Evolutionary conservation across 2,797 vertebrate genomes (phyloP).

Genomic region (Argya squamiceps): DNA sequence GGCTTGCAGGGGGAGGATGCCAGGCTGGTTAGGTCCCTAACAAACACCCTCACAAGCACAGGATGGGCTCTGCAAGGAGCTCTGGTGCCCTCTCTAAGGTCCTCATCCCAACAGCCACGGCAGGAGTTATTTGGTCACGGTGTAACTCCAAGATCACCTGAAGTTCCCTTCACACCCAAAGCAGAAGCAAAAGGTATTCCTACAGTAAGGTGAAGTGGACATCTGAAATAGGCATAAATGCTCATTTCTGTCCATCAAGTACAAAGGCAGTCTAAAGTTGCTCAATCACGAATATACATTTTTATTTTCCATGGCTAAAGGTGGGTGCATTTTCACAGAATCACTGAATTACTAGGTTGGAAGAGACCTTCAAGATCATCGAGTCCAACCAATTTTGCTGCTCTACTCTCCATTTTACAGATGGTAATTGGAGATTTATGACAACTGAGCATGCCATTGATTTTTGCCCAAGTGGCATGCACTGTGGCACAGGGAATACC

Average conservation of each 20-base stretch:
- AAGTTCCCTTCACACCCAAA: not conserved
- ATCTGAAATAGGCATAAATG: not conserved
- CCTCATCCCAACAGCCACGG: not conserved
- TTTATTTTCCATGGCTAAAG: not conserved
- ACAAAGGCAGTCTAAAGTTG: not conserved
- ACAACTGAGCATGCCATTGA: not conserved
- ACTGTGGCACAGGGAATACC: not conserved
- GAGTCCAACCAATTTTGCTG: not conserved
- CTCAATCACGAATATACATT: not conserved
- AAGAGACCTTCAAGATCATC: not conserved
- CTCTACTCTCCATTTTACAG: not conserved
- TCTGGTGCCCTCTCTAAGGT: not conserved
- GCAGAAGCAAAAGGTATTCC: not conserved
- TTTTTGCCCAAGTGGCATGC: not conserved
- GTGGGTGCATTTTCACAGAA: not conserved
- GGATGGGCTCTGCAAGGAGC: not conserved
- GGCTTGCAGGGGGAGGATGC: fast-evolving
- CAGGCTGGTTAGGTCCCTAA: not conserved
- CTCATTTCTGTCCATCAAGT: not conserved
- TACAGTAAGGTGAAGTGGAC: not conserved
- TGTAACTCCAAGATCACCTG: not conserved
- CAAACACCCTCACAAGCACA: not conserved
- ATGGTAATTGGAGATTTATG: not conserved
- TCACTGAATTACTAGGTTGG: not conserved
- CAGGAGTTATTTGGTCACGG: not conserved